Evolutionary conservation across 2,888 invertebrate genomes (phyloP).

Genomic region (Iphiclides podalirius): DNA sequence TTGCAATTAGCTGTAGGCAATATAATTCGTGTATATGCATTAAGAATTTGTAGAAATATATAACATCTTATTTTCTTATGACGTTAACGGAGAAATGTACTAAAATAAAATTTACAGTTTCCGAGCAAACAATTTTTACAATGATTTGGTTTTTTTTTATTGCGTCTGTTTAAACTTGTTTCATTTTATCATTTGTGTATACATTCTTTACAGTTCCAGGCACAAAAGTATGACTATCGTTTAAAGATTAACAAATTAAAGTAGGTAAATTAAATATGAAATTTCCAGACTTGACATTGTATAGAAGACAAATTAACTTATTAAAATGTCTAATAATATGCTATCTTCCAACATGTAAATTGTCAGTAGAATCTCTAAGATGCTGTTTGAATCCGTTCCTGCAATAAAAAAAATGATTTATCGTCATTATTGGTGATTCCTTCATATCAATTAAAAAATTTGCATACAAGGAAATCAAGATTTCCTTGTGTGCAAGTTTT

Average conservation of each 20-base stretch:
- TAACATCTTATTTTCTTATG: constrained; percentile 15
- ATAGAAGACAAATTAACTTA: background rate
- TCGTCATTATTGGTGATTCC: too few species aligned
- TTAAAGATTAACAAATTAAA: background rate
- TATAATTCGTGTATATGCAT: background rate
- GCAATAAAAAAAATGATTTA: background rate
- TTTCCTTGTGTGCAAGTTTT: too few species aligned
- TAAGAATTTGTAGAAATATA: constrained; percentile 15
- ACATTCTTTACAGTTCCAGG: background rate
- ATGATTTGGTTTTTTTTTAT: background rate
- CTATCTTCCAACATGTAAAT: constrained; percentile 2
- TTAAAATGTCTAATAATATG: background rate
- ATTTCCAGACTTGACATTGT: background rate
- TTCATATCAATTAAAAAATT: too few species aligned
- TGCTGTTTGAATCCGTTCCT: background rate
- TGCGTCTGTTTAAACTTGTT: background rate
- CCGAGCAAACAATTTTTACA: background rate
- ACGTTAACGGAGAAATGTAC: background rate
- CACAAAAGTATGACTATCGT: background rate
- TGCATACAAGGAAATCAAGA: too few species aligned
- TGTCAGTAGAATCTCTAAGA: constrained; percentile 7
- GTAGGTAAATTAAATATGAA: too few species aligned
- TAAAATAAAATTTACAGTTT: background rate
- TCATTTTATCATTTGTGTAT: background rate
- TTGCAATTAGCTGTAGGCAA: background rate